Evolutionary conservation across 2,797 vertebrate species (phyloP).

Genomic region (Merluccius polli): DNA sequence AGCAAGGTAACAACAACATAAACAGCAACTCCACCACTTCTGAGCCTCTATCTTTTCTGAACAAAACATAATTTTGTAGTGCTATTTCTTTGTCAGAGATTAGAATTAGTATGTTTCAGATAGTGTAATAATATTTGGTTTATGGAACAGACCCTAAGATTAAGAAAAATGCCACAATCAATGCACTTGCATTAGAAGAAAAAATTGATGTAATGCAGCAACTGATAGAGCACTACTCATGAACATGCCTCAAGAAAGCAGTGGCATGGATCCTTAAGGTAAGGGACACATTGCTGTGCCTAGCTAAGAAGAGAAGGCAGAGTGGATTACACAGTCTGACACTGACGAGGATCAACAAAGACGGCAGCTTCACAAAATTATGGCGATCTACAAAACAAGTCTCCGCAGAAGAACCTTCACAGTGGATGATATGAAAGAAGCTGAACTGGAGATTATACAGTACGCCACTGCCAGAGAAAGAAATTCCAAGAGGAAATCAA

Average conservation of each 20-base stretch:
- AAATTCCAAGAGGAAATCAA: not conserved
- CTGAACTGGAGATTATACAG: not conserved
- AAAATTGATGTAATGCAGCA: not conserved
- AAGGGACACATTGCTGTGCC: not conserved
- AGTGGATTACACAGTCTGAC: not conserved
- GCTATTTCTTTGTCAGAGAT: too few species aligned
- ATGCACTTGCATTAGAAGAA: not conserved
- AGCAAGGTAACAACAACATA: too few species aligned
- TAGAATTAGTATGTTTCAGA: too few species aligned
- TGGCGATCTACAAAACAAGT: not conserved
- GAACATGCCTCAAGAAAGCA: not conserved
- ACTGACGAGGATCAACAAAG: not conserved
- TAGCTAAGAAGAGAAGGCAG: not conserved
- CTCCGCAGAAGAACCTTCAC: not conserved
- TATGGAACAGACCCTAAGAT: constrained; percentile 8
- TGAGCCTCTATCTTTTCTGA: too few species aligned
- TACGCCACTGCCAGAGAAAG: not conserved
- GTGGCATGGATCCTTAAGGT: not conserved
- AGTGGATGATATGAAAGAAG: not conserved
- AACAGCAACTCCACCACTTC: too few species aligned
- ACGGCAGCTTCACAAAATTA: not conserved
- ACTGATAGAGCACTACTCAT: too few species aligned
- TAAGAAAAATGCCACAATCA: not conserved
- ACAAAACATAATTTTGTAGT: too few species aligned
- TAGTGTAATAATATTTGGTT: too few species aligned